Conservation (phyloP, 2,888 invertebrate genomes). For the Harpalus rufipes region DNA sequence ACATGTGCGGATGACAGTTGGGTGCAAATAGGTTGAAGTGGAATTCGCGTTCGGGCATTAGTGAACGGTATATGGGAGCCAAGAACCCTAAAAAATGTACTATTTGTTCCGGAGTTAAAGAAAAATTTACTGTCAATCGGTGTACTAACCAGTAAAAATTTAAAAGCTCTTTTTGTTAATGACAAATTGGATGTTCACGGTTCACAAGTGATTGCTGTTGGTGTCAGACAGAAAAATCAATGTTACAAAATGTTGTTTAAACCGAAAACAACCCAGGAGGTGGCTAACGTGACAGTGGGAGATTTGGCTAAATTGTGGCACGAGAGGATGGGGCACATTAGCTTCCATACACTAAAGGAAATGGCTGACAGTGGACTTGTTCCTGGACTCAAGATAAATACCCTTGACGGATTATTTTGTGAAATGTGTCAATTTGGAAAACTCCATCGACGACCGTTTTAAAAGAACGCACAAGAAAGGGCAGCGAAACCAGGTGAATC, state of each 20-base stretch:
- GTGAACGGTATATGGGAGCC: not conserved
- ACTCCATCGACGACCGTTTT: too few species aligned
- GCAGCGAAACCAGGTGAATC: too few species aligned
- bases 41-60: too few species aligned
- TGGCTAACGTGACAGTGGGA: conserved; percentile 60
- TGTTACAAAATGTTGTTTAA: too few species aligned
- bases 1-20: too few species aligned
- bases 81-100: conserved; percentile 67
- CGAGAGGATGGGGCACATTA: conserved; percentile 71
- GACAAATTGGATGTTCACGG: conserved; percentile 33
- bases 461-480: too few species aligned
- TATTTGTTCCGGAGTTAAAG: conserved; percentile 72
- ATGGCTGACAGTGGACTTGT: conserved; percentile 59
- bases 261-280: too few species aligned
- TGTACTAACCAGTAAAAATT: conserved; percentile 68
- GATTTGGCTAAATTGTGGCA: conserved; percentile 69
- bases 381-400: conserved; percentile 68
- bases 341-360: too few species aligned
- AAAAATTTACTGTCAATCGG: conserved; percentile 74
- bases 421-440: too few species aligned
- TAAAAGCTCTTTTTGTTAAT: conserved; percentile 58
- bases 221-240: conserved; percentile 36
- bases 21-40: too few species aligned
- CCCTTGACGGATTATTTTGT: conserved; percentile 33
- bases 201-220: conserved; percentile 69